Conservation (phyloP, 1,140 invertebrate genomes). For the Procambarus clarkii region DNA sequence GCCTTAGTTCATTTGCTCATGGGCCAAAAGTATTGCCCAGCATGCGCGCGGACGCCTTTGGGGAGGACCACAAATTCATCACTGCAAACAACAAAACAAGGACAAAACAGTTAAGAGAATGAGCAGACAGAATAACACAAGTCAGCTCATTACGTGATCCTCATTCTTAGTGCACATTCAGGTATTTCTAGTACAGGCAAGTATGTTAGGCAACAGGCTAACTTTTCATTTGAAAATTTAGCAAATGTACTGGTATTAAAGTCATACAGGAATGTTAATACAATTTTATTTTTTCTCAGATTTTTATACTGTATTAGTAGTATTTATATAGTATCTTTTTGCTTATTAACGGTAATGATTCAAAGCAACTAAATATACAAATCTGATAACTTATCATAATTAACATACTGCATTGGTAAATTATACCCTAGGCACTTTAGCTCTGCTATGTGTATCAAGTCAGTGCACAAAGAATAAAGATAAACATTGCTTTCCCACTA, state of each 20-base stretch:
- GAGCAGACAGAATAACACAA: conserved; percentile 52
- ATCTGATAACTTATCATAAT: not conserved
- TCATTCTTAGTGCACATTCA: conserved; percentile 13
- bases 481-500: conserved; percentile 6
- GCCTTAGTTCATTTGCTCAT: conserved; percentile 69
- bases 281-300: not conserved
- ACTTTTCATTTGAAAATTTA: conserved; percentile 25
- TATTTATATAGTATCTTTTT: conserved; percentile 3
- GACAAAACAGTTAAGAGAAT: conserved; percentile 68
- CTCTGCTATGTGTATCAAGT: not conserved
- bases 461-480: not conserved
- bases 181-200: not conserved
- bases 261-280: not conserved
- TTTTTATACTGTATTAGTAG: not conserved
- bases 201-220: not conserved
- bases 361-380: not conserved
- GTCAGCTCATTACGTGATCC: conserved; percentile 30
- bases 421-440: not conserved
- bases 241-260: conserved; percentile 13
- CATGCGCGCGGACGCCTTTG: conserved; percentile 60
- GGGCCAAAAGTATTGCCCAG: conserved; percentile 67
- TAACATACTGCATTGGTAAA: not conserved
- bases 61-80: conserved; percentile 70
- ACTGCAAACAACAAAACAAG: conserved; percentile 69
- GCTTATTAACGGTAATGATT: not conserved